Percentiles rank a stretch among this genome's conserved stretches.
phyloP scores from a whole-genome alignment of 2,888 invertebrate genomes.

The Thereva nobilitata region DNA sequence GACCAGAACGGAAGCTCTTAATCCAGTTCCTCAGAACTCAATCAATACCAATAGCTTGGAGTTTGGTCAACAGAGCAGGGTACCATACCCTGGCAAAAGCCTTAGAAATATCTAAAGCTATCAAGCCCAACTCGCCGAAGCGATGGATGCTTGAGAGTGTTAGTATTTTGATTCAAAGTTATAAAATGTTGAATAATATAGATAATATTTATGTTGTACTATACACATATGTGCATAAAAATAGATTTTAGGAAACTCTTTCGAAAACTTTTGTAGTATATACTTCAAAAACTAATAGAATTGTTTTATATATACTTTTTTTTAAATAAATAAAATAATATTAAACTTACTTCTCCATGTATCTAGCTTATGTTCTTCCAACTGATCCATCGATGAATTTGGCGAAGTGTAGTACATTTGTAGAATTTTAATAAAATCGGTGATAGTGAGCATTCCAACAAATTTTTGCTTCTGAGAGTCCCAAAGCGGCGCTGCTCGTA shows the following conservation, averaged over 20 bases:
- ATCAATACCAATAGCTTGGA: no score
- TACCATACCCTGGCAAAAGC: no score
- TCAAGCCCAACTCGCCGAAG: no score
- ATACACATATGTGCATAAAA: no score
- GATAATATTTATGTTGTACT: no score
- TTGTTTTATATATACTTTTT: not conserved
- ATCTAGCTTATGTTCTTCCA: constrained; percentile 95
- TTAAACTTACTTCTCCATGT: constrained; percentile 87
- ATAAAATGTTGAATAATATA: no score
- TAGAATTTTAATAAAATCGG: constrained; percentile 98
- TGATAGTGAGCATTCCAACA: constrained; percentile 98
- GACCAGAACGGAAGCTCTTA: no score
- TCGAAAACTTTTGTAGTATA: not conserved
- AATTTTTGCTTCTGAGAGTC: constrained; percentile 89
- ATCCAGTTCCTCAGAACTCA: no score
- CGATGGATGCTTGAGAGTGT: no score
- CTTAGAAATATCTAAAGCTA: no score
- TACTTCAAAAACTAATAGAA: not conserved
- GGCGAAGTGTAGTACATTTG: constrained; percentile 97
- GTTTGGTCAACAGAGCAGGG: no score
- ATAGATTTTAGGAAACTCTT: not conserved
- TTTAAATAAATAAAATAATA: constrained; percentile 7
- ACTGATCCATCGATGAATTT: constrained; percentile 89
- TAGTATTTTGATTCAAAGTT: no score
- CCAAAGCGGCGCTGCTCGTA: constrained; percentile 97